Base-by-base conservation (phyloP, 2,797 vertebrate species). In the Pipistrellus kuhlii region DNA sequence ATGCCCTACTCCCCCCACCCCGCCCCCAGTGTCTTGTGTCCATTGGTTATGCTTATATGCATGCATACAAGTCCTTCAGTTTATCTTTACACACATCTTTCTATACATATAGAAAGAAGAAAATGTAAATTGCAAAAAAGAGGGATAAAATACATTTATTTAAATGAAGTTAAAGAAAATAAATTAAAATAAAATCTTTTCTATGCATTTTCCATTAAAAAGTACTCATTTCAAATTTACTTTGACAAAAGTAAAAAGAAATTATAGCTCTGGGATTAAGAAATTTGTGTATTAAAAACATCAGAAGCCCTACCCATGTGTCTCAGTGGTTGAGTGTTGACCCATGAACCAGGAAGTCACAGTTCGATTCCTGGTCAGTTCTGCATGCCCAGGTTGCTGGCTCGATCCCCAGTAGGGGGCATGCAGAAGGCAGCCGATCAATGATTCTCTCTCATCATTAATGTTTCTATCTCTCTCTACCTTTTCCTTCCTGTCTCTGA, bases 181-280 rank as follows among this genome's bases (percentile, higher is more conserved):
- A 18, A 32, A 32, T n/a, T 75, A 93, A 92, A 94, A 18, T 25
- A 8, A 9, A 9, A 12, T 71, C 66, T 75, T 90, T 66, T n/a
- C 62, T 77, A 73, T 35, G 9, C 6, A 20, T 46, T 85, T 72
- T 80, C 55, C 32, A 78, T 88, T 88, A 14, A 41, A 73, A 92
- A 38, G 55, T 77, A 53, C 76, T 91, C 6, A 57, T 75, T 87
- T 94, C 59, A 78, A 81, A 82, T 93, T 78, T 85, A 82, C 38
- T 87, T 91, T 87, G 77, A 59, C 62, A 62, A 84, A 88, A 85
- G 25, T 85, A 86, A 94, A 93, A 87, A 91, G 57, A 85, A 95
- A 57, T 9, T 38, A 51, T 6, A 59, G 23, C 35, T 87, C 75
- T 85, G 25, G 44, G 5, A 35, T 62, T 89, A 93, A 93, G 68